Base-by-base conservation (phyloP, 2,888 invertebrate genomes). In the Noctua fimbriata region DNA sequence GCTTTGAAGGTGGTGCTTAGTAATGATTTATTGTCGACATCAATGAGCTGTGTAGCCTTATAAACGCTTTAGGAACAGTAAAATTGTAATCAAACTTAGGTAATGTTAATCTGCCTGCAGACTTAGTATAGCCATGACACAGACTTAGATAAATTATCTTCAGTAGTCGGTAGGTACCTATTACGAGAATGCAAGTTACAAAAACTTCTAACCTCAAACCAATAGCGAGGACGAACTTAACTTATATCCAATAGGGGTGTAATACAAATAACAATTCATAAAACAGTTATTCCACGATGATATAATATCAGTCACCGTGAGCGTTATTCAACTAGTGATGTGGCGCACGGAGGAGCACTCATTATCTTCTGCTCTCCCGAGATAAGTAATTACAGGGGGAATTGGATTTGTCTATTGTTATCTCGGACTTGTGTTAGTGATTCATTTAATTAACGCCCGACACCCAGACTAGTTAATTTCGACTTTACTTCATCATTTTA, bases 391-490 rank as follows among this genome's bases (percentile, higher is more conserved):
- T 92, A 92, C 90, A 81, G 76, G 79, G 87, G 69, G 87, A 90
- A 93, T 92, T 92, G 89, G 90, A 91, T 92, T 90, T 91, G 91
- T 88, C 84, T 88, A 89, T 90, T 91, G 92, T 93, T 91, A 91
- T 92, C 90, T 89, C 81, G 81, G 81, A 76, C 78, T 82, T 77
- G 87, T 83, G 88, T 82, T 88, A 86, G 89, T 91, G 91, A 92
- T 90, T 92, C 92, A 92, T 89, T 90, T 89, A 91, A 92, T 92
- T 91, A 91, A 88, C 88, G 78, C 71, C 84, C 76, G 84, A 79
- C 78, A 85, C 74, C 69, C 81, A 76, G 86, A 72, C 76, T 60
- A 52, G 70, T 82, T 81, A 81, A 58, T 78, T 78, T 81, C 70
- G 70, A 55, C 44, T 69, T 69, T 63, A 49, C 4, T 55, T 78